A percentile compares a stretch with the other conserved stretches of the same genome.
phyloP scores from a whole-genome alignment of 1,140 invertebrate genomes.

The Adelges cooleyi region DNA sequence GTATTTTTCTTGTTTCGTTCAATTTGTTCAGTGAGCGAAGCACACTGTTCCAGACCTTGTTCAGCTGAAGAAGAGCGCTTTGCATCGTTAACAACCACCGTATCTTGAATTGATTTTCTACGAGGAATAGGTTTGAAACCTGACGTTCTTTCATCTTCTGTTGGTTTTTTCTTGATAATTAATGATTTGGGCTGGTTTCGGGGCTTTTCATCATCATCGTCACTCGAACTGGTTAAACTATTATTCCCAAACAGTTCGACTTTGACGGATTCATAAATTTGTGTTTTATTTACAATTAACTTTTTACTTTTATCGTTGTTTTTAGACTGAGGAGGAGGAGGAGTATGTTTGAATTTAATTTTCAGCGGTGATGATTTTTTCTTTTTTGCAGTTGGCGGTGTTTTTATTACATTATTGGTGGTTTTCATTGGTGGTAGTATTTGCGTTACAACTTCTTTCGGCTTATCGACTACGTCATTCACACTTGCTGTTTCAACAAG shows the following conservation, averaged over 20 bases:
- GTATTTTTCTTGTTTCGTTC: no score
- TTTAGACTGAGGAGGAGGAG: not conserved
- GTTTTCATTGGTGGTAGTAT: not conserved
- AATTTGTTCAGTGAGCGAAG: no score
- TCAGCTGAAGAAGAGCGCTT: not conserved
- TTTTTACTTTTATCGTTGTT: not conserved
- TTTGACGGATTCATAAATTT: conserved; percentile 10
- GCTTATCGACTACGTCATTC: not conserved
- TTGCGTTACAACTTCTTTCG: not conserved
- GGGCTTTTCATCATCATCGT: not conserved
- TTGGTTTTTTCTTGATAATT: not conserved
- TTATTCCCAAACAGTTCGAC: conserved; percentile 13
- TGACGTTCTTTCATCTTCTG: not conserved
- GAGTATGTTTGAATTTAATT: not conserved
- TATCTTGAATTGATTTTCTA: not conserved
- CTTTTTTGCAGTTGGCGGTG: not conserved
- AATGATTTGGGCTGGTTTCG: not conserved
- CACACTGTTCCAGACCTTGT: not conserved
- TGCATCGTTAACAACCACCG: not conserved
- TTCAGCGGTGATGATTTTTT: not conserved
- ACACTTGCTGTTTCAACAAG: no score
- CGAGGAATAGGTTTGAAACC: conserved; percentile 13
- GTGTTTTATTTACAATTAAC: not conserved
- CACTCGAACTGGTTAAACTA: not conserved
- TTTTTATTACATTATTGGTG: not conserved